These are phyloP conservation scores for Choloepus hoffmanni DNA, from an alignment of 2,113 vertebrate species.

Conservation along the genomic window DNA sequence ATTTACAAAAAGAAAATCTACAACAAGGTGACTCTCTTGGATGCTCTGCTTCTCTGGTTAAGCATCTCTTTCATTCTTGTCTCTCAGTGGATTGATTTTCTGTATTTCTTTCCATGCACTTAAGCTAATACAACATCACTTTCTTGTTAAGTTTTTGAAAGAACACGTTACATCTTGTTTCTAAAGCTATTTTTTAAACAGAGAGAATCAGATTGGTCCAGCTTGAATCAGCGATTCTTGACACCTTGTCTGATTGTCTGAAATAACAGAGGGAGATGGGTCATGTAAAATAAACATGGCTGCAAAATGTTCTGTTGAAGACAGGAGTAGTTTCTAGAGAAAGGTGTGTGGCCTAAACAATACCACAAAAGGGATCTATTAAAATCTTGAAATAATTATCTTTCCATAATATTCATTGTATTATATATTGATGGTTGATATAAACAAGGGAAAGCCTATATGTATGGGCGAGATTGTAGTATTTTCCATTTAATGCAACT, in stretches of 20 bases:
- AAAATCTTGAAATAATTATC: neutral
- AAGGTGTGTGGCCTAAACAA: neutral
- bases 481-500: neutral
- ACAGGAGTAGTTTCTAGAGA: conserved; percentile 14
- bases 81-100: conserved; percentile 4
- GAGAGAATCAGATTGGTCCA: neutral
- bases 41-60: neutral
- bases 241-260: neutral
- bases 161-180: neutral
- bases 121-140: neutral
- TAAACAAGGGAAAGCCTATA: neutral
- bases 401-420: neutral
- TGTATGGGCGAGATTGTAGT: neutral
- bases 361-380: neutral
- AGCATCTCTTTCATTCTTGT: neutral
- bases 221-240: neutral
- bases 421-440: neutral
- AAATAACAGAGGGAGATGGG: neutral
- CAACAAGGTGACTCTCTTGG: neutral
- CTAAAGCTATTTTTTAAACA: neutral
- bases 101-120: neutral
- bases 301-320: neutral
- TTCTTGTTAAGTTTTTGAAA: conserved; percentile 5
- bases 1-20: neutral
- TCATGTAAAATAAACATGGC: neutral